Evolutionary conservation across 92 coral and sea anemone species (phyloP).

Genomic region (Parazoanthus darwini): DNA sequence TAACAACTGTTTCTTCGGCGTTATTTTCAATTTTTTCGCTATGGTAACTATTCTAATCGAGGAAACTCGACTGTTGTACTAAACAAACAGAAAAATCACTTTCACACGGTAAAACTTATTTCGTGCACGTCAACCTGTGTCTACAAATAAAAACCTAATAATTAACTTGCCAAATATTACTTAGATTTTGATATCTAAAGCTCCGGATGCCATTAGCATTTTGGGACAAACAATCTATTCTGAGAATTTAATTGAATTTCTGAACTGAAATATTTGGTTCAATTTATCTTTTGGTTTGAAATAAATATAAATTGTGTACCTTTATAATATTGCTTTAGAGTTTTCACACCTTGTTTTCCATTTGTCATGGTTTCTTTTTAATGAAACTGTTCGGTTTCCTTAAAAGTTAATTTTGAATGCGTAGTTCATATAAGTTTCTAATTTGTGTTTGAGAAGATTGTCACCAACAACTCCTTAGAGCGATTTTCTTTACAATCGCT

Average conservation of each 20-base stretch:
- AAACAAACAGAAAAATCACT: slow-evolving; percentile 11
- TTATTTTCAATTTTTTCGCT: slow-evolving; percentile 15
- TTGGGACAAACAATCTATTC: slow-evolving; percentile 25
- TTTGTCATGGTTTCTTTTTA: slow-evolving; percentile 2
- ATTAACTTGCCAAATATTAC: slow-evolving; percentile 27
- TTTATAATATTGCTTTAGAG: slow-evolving; percentile 1
- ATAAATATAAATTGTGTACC: neutral
- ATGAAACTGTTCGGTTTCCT: slow-evolving; percentile 9
- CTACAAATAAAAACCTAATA: neutral
- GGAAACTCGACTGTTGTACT: slow-evolving; percentile 15
- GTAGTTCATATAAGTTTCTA: neutral
- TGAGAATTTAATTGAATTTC: slow-evolving; percentile 21
- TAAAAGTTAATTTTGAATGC: neutral
- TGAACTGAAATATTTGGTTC: neutral
- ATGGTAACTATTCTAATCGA: slow-evolving; percentile 24
- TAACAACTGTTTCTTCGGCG: neutral
- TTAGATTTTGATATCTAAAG: slow-evolving; percentile 2
- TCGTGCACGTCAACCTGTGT: slow-evolving; percentile 8
- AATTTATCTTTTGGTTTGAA: neutral
- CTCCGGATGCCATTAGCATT: slow-evolving; percentile 36
- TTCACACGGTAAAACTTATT: slow-evolving; percentile 14
- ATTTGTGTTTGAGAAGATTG: neutral
- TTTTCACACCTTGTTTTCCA: slow-evolving; percentile 12
- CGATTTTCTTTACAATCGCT: neutral
- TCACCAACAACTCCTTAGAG: neutral